Base-by-base conservation (phyloP, 2,113 vertebrate species). In the Pollimyrus isidori region DNA sequence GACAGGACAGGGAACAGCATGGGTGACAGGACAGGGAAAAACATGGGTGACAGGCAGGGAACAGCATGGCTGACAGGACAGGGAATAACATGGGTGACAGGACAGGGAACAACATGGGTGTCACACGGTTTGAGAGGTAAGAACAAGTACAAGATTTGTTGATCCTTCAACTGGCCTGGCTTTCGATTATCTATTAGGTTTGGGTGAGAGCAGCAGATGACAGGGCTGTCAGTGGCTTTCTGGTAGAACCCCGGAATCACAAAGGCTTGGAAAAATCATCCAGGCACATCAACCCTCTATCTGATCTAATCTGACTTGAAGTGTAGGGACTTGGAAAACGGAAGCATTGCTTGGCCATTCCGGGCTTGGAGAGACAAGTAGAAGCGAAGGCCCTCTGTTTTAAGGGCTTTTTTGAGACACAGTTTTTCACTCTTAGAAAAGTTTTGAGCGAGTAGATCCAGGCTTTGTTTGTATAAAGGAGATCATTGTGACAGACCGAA, bases 221-320 rank as follows among this genome's bases (percentile, higher is more conserved):
- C n/a, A 35, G n/a, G 13, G 26, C n/a, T 30, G 49, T 86, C 84
- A 86, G 48, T 86, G 49, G 30, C 52, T 87, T 87, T 87, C 11
- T 62, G 30, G 86, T 35, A 45, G 3, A 42, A 58, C 39, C 86
- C 50, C 21, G 17, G 30, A 56, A 58, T 26, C 50, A 56, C 30
- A 62, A 62, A 62, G 19, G 13, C 35, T 48, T 48, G n/a, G n/a
- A 6, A 39, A 42, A 35, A 42, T 87, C 52, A 45, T 53, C 46
- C 46, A 52, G 82, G 42, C 82, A 45, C 48, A 10, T 65, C 26
- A 26, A 19, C 6, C 65, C 10, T 52, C 39, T 76, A 73, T 50
- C 76, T 88, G 87, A 88, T 88, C 56, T 88, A 65, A 88, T 52
- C 15, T 52, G 48, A 17, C 46, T 80, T 23, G 76, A 56, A 52